phyloP scores from a whole-genome alignment of 2,797 vertebrate genomes.

The Dermochelys coriacea region DNA sequence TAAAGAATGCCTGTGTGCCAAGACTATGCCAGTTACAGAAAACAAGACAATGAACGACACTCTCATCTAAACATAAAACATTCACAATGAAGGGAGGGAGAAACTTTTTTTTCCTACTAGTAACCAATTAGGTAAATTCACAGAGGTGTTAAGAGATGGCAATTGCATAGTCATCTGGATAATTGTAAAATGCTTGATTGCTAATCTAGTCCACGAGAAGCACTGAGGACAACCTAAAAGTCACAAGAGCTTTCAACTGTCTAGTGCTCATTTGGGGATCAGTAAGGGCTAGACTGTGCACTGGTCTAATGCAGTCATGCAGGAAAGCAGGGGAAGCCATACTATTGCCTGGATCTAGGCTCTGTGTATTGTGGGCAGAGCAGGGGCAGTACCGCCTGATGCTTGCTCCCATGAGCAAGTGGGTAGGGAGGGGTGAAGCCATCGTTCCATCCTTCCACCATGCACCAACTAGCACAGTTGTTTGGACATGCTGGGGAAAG shows the following conservation, averaged over 20 bases:
- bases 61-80: background rate
- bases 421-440: background rate
- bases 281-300: background rate
- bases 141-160: background rate
- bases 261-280: background rate
- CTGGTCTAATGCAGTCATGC: background rate
- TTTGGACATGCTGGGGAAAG: background rate
- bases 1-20: background rate
- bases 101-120: background rate
- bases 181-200: background rate
- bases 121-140: background rate
- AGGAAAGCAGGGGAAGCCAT: background rate
- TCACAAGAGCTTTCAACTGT: background rate
- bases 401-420: background rate
- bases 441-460: background rate
- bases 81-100: background rate
- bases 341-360: background rate
- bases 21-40: background rate
- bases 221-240: background rate
- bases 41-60: background rate
- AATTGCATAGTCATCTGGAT: background rate
- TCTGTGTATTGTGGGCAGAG: fast-evolving
- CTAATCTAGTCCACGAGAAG: background rate
- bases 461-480: background rate
- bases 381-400: background rate